phyloP scores from a whole-genome alignment of 2,888 invertebrate genomes.

The Maniola hyperantus region DNA sequence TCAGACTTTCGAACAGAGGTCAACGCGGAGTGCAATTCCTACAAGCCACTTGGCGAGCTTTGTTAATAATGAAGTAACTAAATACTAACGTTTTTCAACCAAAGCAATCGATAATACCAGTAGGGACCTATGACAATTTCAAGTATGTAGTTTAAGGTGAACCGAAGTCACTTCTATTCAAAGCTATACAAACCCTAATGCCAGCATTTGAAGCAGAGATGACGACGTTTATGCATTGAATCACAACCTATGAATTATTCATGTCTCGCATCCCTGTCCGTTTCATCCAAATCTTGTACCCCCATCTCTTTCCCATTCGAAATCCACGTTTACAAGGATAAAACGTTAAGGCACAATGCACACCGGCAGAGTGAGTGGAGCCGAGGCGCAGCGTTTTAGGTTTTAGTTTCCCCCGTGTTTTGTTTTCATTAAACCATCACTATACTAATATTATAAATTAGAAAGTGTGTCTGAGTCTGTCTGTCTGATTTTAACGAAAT shows the following conservation, averaged over 20 bases:
- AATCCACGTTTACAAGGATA: constrained; percentile 21
- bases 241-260: constrained; percentile 59
- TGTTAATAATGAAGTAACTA: constrained; percentile 23
- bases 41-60: constrained; percentile 20
- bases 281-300: constrained; percentile 27
- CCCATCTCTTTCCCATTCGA: constrained; percentile 31
- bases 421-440: too few species aligned
- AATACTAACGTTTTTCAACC: background rate
- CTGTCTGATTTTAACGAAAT: too few species aligned
- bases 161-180: constrained; percentile 4
- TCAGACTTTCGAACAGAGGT: constrained; percentile 21
- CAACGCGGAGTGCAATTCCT: constrained; percentile 20
- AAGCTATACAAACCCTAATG: constrained; percentile 21
- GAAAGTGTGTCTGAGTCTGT: too few species aligned
- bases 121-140: background rate
- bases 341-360: background rate
- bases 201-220: constrained; percentile 40
- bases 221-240: constrained; percentile 53
- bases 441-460: too few species aligned
- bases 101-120: background rate
- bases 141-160: background rate
- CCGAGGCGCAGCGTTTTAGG: background rate
- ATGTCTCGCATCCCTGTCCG: constrained; percentile 45
- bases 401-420: background rate
- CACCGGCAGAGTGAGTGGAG: too few species aligned